These are phyloP conservation scores for Phytoseiulus persimilis DNA, from an alignment of 2,888 invertebrate genomes.

Conservation along the genomic window DNA sequence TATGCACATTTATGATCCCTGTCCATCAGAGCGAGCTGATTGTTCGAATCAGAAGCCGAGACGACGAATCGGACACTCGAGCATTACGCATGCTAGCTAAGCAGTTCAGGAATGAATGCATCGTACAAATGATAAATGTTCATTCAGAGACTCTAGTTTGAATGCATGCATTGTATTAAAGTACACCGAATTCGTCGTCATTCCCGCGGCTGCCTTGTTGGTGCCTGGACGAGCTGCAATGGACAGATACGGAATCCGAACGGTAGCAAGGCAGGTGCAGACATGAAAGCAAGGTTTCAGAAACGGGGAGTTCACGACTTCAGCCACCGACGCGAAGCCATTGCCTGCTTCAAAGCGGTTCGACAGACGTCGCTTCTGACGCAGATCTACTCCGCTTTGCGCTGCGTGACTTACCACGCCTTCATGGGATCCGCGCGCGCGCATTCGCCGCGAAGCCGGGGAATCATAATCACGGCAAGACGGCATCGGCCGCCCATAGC, in stretches of 20 bases:
- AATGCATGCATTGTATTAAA: too few species aligned
- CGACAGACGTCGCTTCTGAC: conserved; percentile 5
- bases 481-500: not conserved
- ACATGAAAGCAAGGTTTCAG: not conserved
- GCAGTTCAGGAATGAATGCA: not conserved
- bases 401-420: conserved; percentile 5
- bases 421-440: not conserved
- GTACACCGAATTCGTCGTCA: too few species aligned
- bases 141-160: too few species aligned
- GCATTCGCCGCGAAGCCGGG: not conserved
- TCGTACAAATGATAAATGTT: too few species aligned
- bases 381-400: not conserved
- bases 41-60: not conserved
- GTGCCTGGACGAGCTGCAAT: too few species aligned
- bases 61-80: not conserved
- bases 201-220: too few species aligned
- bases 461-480: not conserved
- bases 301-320: not conserved
- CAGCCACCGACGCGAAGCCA: not conserved
- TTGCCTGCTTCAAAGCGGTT: not conserved
- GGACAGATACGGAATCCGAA: not conserved
- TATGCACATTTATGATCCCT: not conserved
- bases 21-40: not conserved
- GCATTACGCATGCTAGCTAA: not conserved
- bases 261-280: not conserved